Evolutionary conservation across 2,797 vertebrate genomes (phyloP).

Genomic region (Erpetoichthys calabaricus): DNA sequence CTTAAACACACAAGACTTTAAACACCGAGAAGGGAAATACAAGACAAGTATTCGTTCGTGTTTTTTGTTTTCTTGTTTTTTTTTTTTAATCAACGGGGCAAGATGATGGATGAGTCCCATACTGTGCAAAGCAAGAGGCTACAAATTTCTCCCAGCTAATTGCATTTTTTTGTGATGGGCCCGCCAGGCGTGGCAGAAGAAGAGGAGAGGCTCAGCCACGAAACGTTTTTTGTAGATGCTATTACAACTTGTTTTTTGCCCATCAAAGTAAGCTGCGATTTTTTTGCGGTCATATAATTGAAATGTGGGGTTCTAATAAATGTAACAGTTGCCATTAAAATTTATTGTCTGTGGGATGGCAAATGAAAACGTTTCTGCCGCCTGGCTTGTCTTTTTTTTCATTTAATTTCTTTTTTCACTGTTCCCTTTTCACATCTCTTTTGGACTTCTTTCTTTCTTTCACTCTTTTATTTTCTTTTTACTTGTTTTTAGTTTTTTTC

Average conservation of each 20-base stretch:
- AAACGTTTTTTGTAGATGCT: conserved; percentile 25
- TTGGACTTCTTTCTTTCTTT: conserved; percentile 6
- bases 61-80: conserved; percentile 25
- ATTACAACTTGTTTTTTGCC: conserved; percentile 18
- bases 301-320: conserved; percentile 22
- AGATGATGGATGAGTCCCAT: conserved; percentile 52
- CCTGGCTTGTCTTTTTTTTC: not conserved
- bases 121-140: conserved; percentile 47
- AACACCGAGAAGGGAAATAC: conserved; percentile 28
- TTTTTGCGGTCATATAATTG: conserved; percentile 31
- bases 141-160: conserved; percentile 55
- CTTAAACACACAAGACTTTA: conserved; percentile 13
- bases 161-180: conserved; percentile 25
- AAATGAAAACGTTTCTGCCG: conserved; percentile 27
- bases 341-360: conserved; percentile 21
- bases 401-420: not conserved
- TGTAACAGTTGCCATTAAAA: conserved; percentile 20
- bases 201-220: conserved; percentile 23
- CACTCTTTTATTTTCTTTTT: conserved; percentile 4
- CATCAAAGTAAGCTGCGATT: conserved; percentile 26
- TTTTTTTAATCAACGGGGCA: conserved; percentile 25
- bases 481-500: conserved; percentile 8
- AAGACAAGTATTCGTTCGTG: conserved; percentile 23
- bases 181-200: conserved; percentile 9
- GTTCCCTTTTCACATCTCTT: conserved; percentile 8